Evolutionary conservation across 2,797 vertebrate species (phyloP), one percentile per base, ranked within the genome.

Genomic region (Pipistrellus pipistrellus): DNA sequence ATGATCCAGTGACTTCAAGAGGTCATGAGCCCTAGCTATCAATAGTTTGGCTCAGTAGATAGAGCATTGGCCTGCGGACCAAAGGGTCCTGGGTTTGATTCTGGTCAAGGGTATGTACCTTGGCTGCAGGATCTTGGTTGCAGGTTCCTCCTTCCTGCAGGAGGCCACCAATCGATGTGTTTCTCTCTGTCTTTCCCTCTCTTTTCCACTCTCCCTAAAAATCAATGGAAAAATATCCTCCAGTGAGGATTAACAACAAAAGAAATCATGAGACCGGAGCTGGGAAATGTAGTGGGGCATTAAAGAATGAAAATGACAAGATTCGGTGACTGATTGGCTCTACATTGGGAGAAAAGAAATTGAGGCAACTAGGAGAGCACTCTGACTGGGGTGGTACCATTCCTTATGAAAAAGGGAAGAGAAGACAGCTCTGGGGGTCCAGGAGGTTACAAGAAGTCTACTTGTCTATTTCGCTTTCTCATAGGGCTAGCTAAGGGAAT

Each of bases 331-430:
- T 72, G 25, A 25, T 21, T 83, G 41, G n/a, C 71, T 77, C 12
- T 88, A 68, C 41, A n/a, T 62, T 30, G 41, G 18, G 23, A 59
- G 10, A 53, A 88, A 69, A 64, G 20, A 94, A 81, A 85, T 2
- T 3, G 55, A 73, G 25, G 69, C 76, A 84, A 51, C 17, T 35
- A 94, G 69, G 53, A 89, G 38, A 41, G 10, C 13, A 66, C 77
- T 82, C 68, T 81, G 68, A 69, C 30, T 64, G 89, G 59, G 59
- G 35, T 73, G 10, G 30, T 71, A 20, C 35, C 44, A 85, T 77
- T 90, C 21, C 14, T n/a, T 69, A 7, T 81, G 27, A 72, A 62
- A 88, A 90, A 91, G 55, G 38, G 38, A 92, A 85, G 3, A 82
- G 51, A 81, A 88, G 55, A 62, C 8, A 87, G 53, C 25, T 51